A percentile compares a stretch with the other conserved stretches of the same genome.
Conservation (phyloP, 2,888 invertebrate species). For the Tenthredo amoena region DNA sequence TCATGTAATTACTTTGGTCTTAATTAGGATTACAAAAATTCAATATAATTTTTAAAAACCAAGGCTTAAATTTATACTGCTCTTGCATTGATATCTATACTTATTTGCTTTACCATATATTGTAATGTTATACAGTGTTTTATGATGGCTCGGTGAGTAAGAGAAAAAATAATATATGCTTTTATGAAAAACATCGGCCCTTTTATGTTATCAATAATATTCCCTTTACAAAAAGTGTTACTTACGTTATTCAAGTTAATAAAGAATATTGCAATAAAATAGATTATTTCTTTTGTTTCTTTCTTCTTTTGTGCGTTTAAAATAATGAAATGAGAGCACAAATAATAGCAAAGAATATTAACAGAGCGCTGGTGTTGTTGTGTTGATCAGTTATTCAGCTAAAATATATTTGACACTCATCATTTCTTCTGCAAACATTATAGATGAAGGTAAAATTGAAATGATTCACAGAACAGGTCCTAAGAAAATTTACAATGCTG, state of each 20-base stretch:
- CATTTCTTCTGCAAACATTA: not conserved
- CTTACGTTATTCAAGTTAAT: not conserved
- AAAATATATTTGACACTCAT: not conserved
- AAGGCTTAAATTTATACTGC: conserved; percentile 13
- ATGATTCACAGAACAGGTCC: conserved; percentile 37
- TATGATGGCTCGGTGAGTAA: not conserved
- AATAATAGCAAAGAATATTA: conserved; percentile 2
- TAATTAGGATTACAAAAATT: conserved; percentile 8
- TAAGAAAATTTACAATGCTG: conserved; percentile 31
- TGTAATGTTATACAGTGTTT: not conserved
- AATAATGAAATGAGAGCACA: not conserved
- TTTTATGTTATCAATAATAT: not conserved
- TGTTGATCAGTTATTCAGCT: not conserved
- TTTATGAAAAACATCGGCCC: not conserved
- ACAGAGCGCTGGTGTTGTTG: not conserved
- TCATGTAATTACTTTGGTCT: conserved; percentile 3
- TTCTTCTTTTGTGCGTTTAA: conserved; percentile 41
- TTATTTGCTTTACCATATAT: conserved; percentile 10
- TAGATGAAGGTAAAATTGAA: conserved; percentile 2
- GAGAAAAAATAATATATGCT: not conserved
- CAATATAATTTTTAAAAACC: not conserved
- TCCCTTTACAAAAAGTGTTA: not conserved
- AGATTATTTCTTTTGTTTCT: not conserved
- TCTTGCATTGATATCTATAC: conserved; percentile 23
- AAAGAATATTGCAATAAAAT: conserved; percentile 4